Evolutionary conservation across 2,888 invertebrate species (phyloP).

Genomic region (Chironomus riparius): DNA sequence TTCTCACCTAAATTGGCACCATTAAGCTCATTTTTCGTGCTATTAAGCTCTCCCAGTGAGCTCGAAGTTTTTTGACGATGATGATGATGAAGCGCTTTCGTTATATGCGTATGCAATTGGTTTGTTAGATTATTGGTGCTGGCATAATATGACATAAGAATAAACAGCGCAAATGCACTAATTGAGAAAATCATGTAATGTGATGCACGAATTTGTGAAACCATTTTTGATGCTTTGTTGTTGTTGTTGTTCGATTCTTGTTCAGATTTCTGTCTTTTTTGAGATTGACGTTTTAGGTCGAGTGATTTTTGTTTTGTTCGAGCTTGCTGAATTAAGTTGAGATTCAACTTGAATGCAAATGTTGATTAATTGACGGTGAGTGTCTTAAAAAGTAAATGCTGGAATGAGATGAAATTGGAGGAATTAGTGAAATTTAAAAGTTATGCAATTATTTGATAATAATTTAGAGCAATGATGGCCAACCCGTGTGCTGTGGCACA

Average conservation of each 20-base stretch:
- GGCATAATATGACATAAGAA: constrained; percentile 17
- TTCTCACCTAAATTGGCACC: constrained; percentile 13
- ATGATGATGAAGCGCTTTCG: background rate
- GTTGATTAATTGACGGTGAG: background rate
- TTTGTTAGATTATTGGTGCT: constrained; percentile 4
- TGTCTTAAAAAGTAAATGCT: background rate
- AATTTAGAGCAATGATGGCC: too few species aligned
- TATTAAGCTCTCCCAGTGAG: background rate
- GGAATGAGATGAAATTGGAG: background rate
- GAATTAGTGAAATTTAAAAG: too few species aligned
- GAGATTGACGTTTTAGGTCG: background rate
- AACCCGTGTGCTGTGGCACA: too few species aligned
- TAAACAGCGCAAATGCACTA: constrained; percentile 16
- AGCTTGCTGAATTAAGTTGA: background rate
- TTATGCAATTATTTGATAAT: too few species aligned
- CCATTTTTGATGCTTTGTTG: background rate
- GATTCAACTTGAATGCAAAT: background rate
- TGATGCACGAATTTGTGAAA: background rate
- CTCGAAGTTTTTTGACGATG: background rate
- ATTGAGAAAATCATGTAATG: constrained; percentile 20
- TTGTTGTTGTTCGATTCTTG: background rate
- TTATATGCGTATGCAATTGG: background rate
- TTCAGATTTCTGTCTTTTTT: background rate
- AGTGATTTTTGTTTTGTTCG: background rate
- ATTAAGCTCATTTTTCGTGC: background rate